These are phyloP conservation scores for Diorhabda sublineata DNA, from an alignment of 1,140 invertebrate species.

Conservation along the genomic window DNA sequence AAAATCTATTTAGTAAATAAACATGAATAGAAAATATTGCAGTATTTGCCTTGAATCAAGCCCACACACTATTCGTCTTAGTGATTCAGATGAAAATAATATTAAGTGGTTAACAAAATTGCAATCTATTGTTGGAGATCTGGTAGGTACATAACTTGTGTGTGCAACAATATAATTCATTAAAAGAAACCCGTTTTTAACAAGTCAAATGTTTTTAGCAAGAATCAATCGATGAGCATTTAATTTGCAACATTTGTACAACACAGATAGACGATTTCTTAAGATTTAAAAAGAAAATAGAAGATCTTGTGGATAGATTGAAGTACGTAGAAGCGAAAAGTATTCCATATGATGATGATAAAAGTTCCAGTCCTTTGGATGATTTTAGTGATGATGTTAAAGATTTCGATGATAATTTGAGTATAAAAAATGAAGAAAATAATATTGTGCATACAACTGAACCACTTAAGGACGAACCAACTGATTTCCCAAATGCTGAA, in stretches of 20 bases:
- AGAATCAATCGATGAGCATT: conserved; percentile 16
- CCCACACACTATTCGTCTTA: not conserved
- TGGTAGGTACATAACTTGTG: conserved; percentile 13
- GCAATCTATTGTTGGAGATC: conserved; percentile 17
- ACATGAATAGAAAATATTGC: not conserved
- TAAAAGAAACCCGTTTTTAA: conserved; percentile 3
- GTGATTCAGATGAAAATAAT: conserved; percentile 11
- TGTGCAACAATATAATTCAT: not conserved
- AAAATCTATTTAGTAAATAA: not conserved
- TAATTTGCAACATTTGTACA: conserved; percentile 23
- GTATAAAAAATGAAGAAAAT: not conserved
- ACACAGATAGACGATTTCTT: conserved; percentile 15
- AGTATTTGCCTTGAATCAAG: not conserved
- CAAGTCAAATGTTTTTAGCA: conserved; percentile 10
- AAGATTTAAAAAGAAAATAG: not conserved
- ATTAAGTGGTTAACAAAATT: conserved; percentile 19
- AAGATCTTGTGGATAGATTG: not conserved
- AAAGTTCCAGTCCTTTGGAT: not conserved
- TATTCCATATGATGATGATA: not conserved
- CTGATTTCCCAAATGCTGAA: not conserved
- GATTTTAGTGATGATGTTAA: conserved; percentile 2
- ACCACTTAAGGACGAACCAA: not conserved
- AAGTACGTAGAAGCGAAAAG: not conserved
- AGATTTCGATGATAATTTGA: not conserved
- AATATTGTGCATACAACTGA: not conserved